phyloP scores from a whole-genome alignment of 37 sponge, comb jelly and placozoan genomes.

The Beroe forskalii region DNA sequence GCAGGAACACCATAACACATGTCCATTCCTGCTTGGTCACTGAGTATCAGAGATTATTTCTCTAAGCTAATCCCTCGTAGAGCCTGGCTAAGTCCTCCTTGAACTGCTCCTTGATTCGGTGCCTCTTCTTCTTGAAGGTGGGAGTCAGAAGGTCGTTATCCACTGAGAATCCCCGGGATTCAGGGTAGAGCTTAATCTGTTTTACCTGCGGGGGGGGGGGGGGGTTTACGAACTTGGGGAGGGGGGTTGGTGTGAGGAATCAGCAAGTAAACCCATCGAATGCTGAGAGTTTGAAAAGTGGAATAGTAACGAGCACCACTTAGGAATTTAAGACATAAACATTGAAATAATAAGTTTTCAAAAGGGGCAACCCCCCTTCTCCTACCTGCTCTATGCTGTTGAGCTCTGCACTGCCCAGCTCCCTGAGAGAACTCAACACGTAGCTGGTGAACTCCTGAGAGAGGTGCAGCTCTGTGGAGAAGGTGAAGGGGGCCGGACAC shows the following conservation, averaged over 20 bases:
- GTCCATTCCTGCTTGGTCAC: too few species aligned
- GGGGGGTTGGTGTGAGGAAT: too few species aligned
- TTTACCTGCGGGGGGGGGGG: neutral
- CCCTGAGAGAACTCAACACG: neutral
- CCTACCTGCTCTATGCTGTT: conserved; percentile 53
- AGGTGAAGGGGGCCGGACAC: neutral
- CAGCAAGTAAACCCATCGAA: too few species aligned
- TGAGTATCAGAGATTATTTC: too few species aligned
- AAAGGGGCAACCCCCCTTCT: too few species aligned
- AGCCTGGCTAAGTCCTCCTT: neutral
- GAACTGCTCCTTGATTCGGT: neutral
- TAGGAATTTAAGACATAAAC: too few species aligned
- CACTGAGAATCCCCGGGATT: conserved; percentile 30
- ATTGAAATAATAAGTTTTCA: too few species aligned
- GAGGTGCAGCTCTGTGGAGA: neutral
- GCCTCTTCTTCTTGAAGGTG: conserved; percentile 63
- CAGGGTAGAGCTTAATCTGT: conserved; percentile 45
- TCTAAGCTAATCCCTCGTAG: neutral
- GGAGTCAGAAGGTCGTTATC: conserved; percentile 60
- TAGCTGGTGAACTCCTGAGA: neutral
- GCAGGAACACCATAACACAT: too few species aligned
- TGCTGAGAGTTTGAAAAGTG: too few species aligned
- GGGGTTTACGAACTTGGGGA: too few species aligned
- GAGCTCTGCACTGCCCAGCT: conserved; percentile 27
- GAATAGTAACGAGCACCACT: too few species aligned